Conservation (phyloP, 2,113 vertebrate genomes). For the Phasianus colchicus region DNA sequence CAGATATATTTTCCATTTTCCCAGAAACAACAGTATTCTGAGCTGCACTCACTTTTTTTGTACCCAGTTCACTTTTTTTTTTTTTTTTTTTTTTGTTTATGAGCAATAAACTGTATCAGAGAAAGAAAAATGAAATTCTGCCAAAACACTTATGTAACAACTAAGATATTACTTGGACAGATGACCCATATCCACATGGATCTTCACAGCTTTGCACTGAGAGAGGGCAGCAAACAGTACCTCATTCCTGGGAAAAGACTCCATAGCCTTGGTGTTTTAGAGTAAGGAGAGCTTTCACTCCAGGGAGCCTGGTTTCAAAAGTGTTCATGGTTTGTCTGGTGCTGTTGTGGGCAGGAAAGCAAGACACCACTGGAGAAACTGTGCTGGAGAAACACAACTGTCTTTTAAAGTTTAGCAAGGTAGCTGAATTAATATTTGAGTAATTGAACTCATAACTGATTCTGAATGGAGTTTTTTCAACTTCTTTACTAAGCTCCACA, state of each 20-base stretch:
- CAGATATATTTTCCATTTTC: neutral
- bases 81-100: too few relatives aligned
- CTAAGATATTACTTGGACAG: neutral
- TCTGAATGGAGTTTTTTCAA: neutral
- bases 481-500: neutral
- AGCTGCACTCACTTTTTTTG: neutral
- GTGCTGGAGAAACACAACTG: neutral
- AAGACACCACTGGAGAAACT: neutral
- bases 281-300: neutral
- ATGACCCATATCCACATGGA: neutral
- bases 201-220: neutral
- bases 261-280: neutral
- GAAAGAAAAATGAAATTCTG: neutral
- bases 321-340: neutral
- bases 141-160: neutral
- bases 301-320: neutral
- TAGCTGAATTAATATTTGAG: neutral
- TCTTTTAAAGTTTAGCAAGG: neutral
- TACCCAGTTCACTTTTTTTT: neutral
- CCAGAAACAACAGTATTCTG: neutral
- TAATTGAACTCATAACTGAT: neutral
- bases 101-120: neutral
- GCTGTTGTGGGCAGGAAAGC: neutral
- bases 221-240: neutral
- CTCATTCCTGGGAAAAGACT: neutral